Conservation (phyloP, 1,140 invertebrate species). For the Diachasma alloeum region DNA sequence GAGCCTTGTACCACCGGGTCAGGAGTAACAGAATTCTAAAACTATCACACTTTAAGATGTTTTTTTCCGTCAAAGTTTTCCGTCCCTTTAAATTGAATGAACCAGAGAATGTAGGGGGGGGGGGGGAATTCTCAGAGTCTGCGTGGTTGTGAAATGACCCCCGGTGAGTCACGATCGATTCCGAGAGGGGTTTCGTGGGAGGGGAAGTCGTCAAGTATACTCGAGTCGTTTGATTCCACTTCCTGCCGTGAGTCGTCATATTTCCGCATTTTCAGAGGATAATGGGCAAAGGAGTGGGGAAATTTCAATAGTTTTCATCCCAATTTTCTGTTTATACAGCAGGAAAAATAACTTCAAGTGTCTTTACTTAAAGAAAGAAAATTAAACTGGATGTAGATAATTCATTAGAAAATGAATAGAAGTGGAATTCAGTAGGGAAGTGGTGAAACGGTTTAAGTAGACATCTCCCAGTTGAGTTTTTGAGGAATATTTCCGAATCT, state of each 20-base stretch:
- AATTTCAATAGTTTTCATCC: neutral
- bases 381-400: too few species aligned
- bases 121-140: neutral
- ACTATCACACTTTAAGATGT: neutral
- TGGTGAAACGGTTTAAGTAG: too few species aligned
- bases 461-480: too few species aligned
- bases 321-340: too few species aligned
- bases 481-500: too few species aligned
- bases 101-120: neutral
- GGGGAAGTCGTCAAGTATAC: neutral
- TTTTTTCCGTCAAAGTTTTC: neutral
- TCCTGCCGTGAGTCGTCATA: neutral
- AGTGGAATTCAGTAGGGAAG: too few species aligned
- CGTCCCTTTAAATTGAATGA: neutral
- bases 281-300: too few species aligned
- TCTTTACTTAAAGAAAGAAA: too few species aligned
- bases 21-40: slow-evolving; percentile 1
- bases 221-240: neutral
- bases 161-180: slow-evolving; percentile 4
- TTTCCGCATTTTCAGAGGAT: neutral
- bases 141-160: slow-evolving; percentile 1
- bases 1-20: slow-evolving; percentile 2
- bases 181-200: neutral
- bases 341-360: too few species aligned
- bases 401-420: too few species aligned